Evolutionary conservation across 2,888 invertebrate genomes (phyloP), one percentile per base, ranked within the genome.

Genomic region (Limnephilus auricula): DNA sequence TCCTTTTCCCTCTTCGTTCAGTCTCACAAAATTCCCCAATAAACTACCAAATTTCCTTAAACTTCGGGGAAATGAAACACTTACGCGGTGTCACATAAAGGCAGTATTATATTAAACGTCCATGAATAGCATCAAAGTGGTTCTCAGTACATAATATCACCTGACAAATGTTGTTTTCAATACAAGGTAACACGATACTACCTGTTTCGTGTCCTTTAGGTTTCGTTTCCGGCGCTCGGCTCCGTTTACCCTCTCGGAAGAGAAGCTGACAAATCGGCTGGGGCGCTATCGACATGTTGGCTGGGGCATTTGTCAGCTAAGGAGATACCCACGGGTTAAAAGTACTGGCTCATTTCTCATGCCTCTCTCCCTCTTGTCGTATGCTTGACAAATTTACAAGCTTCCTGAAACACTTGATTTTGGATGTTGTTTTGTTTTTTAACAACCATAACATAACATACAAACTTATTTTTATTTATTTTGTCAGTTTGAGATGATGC

Each of bases 241-340:
- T 65, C 34, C 50, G 25, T 31, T 45, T 65, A 78, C 79, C 79
- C 32, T 34, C 79, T 89, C 13, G 37, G 32, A n/a, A 89, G 79
- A 34, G n/a, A 79, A 32, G n/a, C 37, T 89, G 79, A 89, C 82
- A 89, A 89, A 89, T 89, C 30, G 45, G 45, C 18, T 79, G 18
- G 79, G 78, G 82, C 30, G 91, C 40, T 89, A 91, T 91, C 89
- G 91, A 79, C 89, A 89, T 89, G 78, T 85, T 87, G 78, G 79
- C 85, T 78, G 89, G 30, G 85, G 83, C 85, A 89, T 89, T 91
- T 91, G 84, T 89, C 89, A 91, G 79, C 65, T 89, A 34, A 37
- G 79, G 10, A 79, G 50, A 50, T 50, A 40, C 80, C 6, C 45
- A 25, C 30, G 45, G n/a, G 5, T 31, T 65, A 25, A 32, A 65